Evolutionary conservation across 1,140 invertebrate genomes (phyloP).

Genomic region (Cydia strobilella): DNA sequence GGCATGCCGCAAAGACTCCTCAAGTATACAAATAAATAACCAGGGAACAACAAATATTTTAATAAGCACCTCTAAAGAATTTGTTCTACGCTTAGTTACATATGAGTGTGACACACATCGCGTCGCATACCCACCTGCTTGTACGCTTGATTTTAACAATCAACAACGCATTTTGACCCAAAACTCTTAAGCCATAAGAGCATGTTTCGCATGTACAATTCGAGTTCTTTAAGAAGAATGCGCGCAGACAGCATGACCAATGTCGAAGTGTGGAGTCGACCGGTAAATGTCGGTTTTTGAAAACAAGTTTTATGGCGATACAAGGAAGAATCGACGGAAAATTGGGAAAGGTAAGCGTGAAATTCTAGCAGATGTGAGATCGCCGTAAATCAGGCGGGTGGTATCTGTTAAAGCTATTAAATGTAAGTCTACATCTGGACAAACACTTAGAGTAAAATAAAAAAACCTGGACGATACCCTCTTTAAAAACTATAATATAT

Average conservation of each 20-base stretch:
- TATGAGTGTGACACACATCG: conserved; percentile 58
- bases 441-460: neutral
- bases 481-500: neutral
- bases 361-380: conserved; percentile 72
- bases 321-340: conserved; percentile 67
- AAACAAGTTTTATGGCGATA: conserved; percentile 70
- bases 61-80: conserved; percentile 73
- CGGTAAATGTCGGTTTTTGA: conserved; percentile 59
- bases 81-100: conserved; percentile 65
- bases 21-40: conserved; percentile 76
- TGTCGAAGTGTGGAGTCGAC: conserved; percentile 54
- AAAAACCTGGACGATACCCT: conserved; percentile 3
- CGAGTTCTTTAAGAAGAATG: conserved; percentile 45
- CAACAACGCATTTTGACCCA: conserved; percentile 39
- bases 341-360: conserved; percentile 74
- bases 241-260: conserved; percentile 69
- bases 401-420: conserved; percentile 42
- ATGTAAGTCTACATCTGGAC: conserved; percentile 38
- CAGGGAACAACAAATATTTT: conserved; percentile 78
- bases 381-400: conserved; percentile 40
- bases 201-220: conserved; percentile 38
- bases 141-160: conserved; percentile 8
- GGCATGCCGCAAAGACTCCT: conserved; percentile 62
- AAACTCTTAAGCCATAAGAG: conserved; percentile 35
- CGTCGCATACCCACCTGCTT: conserved; percentile 53